Conservation (phyloP, 2,888 invertebrate species). For the Cataglyphis albicans region DNA sequence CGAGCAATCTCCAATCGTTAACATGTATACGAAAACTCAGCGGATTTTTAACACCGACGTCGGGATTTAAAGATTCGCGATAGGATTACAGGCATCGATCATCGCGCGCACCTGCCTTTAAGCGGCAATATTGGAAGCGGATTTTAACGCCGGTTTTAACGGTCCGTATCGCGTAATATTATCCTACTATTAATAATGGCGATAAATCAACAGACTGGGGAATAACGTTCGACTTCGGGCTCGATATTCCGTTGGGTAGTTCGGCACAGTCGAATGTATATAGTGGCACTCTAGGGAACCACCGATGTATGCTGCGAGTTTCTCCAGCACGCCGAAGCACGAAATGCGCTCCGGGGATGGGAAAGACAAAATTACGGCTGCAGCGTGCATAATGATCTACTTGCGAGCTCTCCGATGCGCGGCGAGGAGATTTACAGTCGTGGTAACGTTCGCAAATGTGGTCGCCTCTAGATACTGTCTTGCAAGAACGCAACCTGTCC, state of each 20-base stretch:
- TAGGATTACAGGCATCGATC: conserved; percentile 76
- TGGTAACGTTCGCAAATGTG: conserved; percentile 69
- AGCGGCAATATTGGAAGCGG: conserved; percentile 77
- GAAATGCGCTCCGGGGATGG: conserved; percentile 68
- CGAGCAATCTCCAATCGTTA: conserved; percentile 64
- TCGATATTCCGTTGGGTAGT: conserved; percentile 74
- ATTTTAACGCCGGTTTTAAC: conserved; percentile 77
- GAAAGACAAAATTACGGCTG: conserved; percentile 78
- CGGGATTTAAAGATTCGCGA: conserved; percentile 74
- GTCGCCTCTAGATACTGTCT: conserved; percentile 69
- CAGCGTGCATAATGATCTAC: conserved; percentile 80
- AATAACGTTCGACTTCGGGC: conserved; percentile 72
- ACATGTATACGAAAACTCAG: conserved; percentile 64
- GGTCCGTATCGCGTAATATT: conserved; percentile 76
- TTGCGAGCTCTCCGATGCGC: conserved; percentile 68
- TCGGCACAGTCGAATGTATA: conserved; percentile 73
- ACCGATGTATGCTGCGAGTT: conserved; percentile 63
- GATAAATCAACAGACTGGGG: conserved; percentile 78
- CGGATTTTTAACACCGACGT: conserved; percentile 57
- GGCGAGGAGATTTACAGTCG: conserved; percentile 71
- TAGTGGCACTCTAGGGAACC: conserved; percentile 74
- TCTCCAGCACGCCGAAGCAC: conserved; percentile 45
- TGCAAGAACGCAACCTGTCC: conserved; percentile 71
- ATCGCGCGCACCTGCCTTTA: conserved; percentile 73
- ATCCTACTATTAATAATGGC: conserved; percentile 80